Evolutionary conservation across 2,797 vertebrate species (phyloP), one percentile per base, ranked within the genome.

Genomic region (Helarctos malayanus): DNA sequence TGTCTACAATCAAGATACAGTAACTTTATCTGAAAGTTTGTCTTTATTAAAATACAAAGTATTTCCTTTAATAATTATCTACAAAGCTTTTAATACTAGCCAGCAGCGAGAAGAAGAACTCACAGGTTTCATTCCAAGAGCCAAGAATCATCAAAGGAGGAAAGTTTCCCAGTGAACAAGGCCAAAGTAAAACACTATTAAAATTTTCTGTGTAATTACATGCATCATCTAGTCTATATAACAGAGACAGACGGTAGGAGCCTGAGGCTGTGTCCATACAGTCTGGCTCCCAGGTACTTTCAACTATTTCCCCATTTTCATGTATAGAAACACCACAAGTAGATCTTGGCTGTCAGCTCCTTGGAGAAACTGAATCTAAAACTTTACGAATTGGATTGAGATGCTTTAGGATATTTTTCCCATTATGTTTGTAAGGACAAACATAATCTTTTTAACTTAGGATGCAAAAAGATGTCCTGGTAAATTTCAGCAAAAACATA

Each of bases 401-500:
- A 92, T 14, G 15, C 27, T 56, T 85, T 80, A 86, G 38, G 41
- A 41, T 69, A 56, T 57, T 35, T 87, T 21, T 4, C 18, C 32
- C 47, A 89, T 0, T 41, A 41, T 41, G 41, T 41, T 41, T 41
- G 4, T 47, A 63, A 65, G 3, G 4, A 13, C 12, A 89, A 96
- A n/a, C 11, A 78, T 12, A 57, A 38, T 14, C 45, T n/a, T 95
- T 91, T 68, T 54, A 82, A 86, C 29, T 12, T 63, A 35, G 25
- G 21, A 79, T 82, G 11, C 16, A 76, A 45, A 87, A 69, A 52
- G 4, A 49, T 6, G 21, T 61, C 15, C 29, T 57, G 81, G 27
- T 93, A 94, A 75, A 88, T 52, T 89, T 94, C 49, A 69, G 19
- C 59, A 38, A 94, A 84, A 94, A 38, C 15, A 83, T 9, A 78